These are phyloP conservation scores for Riptortus pedestris DNA, from an alignment of 1,140 invertebrate species.

Conservation along the genomic window DNA sequence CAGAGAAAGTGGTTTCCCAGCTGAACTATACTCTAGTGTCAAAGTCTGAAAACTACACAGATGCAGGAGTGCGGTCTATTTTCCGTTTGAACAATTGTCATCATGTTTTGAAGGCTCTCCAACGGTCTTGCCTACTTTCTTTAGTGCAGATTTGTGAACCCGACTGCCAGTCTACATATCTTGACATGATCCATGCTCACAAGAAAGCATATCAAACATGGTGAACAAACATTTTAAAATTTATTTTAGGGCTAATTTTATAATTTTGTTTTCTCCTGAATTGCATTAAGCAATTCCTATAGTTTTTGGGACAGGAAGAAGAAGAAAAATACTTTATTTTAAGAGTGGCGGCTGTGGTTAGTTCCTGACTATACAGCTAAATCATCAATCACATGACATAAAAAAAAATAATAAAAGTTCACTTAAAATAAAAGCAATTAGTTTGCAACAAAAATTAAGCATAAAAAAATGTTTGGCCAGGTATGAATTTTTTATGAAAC, in stretches of 20 bases:
- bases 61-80: slow-evolving; percentile 68
- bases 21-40: slow-evolving; percentile 71
- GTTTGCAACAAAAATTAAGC: too few relatives aligned
- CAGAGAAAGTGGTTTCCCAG: slow-evolving; percentile 75
- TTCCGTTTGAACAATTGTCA: slow-evolving; percentile 88
- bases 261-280: too few relatives aligned
- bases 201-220: slow-evolving; percentile 67
- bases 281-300: too few relatives aligned
- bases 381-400: too few relatives aligned
- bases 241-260: slow-evolving; percentile 18
- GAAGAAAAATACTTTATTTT: too few relatives aligned
- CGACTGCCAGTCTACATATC: slow-evolving; percentile 70
- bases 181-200: slow-evolving; percentile 69
- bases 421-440: too few relatives aligned
- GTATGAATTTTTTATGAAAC: too few relatives aligned
- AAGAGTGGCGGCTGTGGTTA: too few relatives aligned
- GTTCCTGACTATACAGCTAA: too few relatives aligned
- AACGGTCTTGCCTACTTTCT: slow-evolving; percentile 70
- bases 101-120: slow-evolving; percentile 81
- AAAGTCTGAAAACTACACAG: slow-evolving; percentile 73
- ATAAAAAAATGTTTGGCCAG: too few relatives aligned
- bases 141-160: slow-evolving; percentile 66
- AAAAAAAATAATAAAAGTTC: too few relatives aligned
- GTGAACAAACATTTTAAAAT: slow-evolving; percentile 43
- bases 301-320: too few relatives aligned